Evolutionary conservation across 1,140 invertebrate genomes (phyloP).

Genomic region (Ganaspis sp.): DNA sequence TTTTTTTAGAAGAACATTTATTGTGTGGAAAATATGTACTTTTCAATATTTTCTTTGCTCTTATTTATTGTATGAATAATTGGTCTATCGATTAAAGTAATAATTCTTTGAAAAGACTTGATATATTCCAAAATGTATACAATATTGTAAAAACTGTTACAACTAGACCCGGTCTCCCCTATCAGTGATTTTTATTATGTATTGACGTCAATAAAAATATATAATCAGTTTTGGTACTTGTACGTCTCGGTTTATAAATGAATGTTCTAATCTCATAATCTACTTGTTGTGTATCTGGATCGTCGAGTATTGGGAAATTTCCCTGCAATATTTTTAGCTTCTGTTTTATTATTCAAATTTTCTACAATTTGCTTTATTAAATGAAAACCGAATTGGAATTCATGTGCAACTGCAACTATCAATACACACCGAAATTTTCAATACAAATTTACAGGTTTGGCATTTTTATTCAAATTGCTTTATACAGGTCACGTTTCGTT

Average conservation of each 20-base stretch:
- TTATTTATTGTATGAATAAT: too few relatives aligned
- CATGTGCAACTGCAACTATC: not conserved
- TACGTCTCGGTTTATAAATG: not conserved
- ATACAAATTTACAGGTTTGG: not conserved
- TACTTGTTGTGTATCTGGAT: not conserved
- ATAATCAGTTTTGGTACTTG: not conserved
- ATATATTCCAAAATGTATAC: too few relatives aligned
- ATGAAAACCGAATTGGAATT: not conserved
- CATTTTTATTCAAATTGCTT: constrained; percentile 16
- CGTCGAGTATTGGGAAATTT: not conserved
- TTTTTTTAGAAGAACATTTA: too few relatives aligned
- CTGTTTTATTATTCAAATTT: constrained; percentile 4
- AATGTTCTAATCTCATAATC: not conserved
- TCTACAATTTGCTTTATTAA: not conserved
- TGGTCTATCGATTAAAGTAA: too few relatives aligned
- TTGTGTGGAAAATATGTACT: too few relatives aligned
- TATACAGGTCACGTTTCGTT: constrained; percentile 1
- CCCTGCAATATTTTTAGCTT: not conserved
- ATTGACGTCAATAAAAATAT: not conserved
- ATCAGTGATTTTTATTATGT: too few relatives aligned
- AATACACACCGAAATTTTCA: not conserved
- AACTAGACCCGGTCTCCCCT: too few relatives aligned
- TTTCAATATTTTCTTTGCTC: too few relatives aligned
- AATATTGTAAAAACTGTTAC: too few relatives aligned
- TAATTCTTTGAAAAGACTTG: too few relatives aligned